A percentile compares a stretch with the other conserved stretches of the same genome.
Evolutionary conservation across 1,140 invertebrate species (phyloP).

Genomic region (Neuroterus valhalla): DNA sequence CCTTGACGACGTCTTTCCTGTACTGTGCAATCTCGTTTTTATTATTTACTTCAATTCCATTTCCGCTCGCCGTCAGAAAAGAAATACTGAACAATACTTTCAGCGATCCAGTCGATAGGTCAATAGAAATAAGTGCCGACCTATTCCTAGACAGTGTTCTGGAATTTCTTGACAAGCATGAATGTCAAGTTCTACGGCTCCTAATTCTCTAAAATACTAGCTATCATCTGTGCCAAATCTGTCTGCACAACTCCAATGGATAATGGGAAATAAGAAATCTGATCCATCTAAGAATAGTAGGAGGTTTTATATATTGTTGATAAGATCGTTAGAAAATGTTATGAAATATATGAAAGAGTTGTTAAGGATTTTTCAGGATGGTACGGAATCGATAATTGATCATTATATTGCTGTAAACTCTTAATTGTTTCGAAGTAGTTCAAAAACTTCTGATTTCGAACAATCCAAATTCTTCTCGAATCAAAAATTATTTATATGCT

Average conservation of each 20-base stretch:
- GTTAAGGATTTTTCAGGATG: too few species aligned
- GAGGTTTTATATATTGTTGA: too few species aligned
- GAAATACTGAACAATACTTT: neutral
- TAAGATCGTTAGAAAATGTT: too few species aligned
- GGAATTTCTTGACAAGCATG: neutral
- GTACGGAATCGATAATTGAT: too few species aligned
- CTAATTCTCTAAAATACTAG: neutral
- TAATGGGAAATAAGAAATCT: neutral
- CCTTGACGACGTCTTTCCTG: constrained; percentile 1
- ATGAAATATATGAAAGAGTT: too few species aligned
- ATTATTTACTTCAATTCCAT: constrained; percentile 4
- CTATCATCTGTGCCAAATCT: neutral
- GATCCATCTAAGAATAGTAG: too few species aligned
- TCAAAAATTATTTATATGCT: too few species aligned
- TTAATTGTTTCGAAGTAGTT: too few species aligned
- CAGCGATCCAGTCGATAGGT: neutral
- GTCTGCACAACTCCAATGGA: neutral
- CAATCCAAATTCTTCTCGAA: too few species aligned
- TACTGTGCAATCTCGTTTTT: constrained; percentile 7
- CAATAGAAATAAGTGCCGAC: neutral
- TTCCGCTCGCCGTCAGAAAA: constrained; percentile 1
- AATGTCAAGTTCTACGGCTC: neutral
- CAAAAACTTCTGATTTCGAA: too few species aligned
- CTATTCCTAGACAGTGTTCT: neutral
- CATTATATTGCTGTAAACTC: too few species aligned